phyloP scores from a whole-genome alignment of 2,797 vertebrate species.

The Octomys mimax region DNA sequence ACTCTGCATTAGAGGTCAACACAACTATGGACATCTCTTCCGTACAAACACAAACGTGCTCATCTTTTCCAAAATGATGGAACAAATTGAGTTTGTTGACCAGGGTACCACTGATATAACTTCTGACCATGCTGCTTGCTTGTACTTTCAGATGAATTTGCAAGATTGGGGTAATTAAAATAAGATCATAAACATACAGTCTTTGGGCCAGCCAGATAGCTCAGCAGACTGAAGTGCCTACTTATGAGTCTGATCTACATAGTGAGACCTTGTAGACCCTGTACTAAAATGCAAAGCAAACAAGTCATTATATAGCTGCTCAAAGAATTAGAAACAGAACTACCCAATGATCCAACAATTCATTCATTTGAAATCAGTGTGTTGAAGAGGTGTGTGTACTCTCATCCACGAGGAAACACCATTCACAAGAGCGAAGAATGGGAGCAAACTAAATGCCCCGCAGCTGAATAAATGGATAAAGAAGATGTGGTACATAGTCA shows the following conservation, averaged over 20 bases:
- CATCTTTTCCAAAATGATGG: neutral
- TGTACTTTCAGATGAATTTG: slow-evolving; percentile 17
- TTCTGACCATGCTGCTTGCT: neutral
- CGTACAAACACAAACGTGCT: neutral
- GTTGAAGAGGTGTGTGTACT: neutral
- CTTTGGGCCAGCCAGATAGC: neutral
- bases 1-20: neutral
- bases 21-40: neutral
- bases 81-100: neutral
- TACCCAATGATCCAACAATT: neutral
- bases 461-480: neutral
- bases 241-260: too few relatives aligned
- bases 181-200: neutral
- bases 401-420: neutral
- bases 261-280: too few relatives aligned
- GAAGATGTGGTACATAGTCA: neutral
- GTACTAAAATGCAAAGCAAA: too few relatives aligned
- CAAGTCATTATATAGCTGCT: neutral
- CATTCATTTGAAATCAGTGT: neutral
- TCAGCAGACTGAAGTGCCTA: too few relatives aligned
- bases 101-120: neutral
- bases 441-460: neutral
- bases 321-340: neutral
- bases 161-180: neutral
- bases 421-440: neutral